These are phyloP conservation scores for Phrynocephalus versicolor DNA, from an alignment of 2,113 vertebrate genomes.

Conservation along the genomic window DNA sequence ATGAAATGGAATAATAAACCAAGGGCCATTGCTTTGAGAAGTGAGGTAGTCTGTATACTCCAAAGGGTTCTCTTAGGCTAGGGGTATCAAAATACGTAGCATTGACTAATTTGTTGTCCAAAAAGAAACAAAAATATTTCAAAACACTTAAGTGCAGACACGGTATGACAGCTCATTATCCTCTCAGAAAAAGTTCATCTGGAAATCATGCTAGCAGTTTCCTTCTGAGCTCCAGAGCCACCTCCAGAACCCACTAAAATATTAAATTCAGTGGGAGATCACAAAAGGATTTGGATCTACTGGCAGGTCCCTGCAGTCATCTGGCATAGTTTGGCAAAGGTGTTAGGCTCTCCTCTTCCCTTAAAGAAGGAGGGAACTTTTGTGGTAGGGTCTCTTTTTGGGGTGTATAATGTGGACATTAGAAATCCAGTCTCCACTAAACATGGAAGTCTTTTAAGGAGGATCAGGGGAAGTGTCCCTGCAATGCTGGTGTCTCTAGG, in stretches of 20 bases:
- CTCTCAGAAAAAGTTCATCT: background rate
- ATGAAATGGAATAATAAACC: constrained; percentile 4
- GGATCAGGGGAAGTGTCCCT: too few relatives aligned
- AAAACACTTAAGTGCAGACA: background rate
- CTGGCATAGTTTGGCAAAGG: background rate
- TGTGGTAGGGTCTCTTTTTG: too few relatives aligned
- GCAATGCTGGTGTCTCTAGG: too few relatives aligned
- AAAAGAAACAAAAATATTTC: too few relatives aligned
- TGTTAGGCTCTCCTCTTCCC: background rate
- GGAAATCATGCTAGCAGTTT: background rate
- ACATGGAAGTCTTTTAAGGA: too few relatives aligned
- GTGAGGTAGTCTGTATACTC: background rate
- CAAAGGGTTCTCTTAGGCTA: background rate
- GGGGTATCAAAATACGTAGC: background rate
- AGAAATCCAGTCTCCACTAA: too few relatives aligned
- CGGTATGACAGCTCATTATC: background rate
- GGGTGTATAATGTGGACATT: too few relatives aligned
- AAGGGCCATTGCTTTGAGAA: background rate
- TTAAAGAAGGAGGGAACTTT: too few relatives aligned
- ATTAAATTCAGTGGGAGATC: background rate
- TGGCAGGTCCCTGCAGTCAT: background rate
- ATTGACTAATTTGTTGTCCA: background rate
- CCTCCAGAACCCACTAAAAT: background rate
- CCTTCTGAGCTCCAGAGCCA: background rate
- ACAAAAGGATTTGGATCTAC: background rate